Conservation (phyloP, 2,113 vertebrate species). For the Corythaeola cristata region DNA sequence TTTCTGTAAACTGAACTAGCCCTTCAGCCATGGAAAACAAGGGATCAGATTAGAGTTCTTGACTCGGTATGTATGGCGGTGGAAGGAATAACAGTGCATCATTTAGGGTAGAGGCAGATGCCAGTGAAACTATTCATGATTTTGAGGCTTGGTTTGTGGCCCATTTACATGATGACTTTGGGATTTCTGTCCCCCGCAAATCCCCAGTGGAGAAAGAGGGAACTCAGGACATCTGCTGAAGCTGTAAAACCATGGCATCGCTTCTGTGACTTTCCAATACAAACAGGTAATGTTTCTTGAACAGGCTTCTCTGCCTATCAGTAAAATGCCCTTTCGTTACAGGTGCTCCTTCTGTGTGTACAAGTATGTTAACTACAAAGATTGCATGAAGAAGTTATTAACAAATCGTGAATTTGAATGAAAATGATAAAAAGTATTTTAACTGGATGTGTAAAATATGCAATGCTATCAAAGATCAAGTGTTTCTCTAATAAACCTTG, state of each 20-base stretch:
- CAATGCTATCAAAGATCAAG: background rate
- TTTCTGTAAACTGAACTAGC: background rate
- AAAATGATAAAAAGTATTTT: background rate
- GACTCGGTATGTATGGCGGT: no score
- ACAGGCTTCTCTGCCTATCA: background rate
- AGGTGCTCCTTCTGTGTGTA: background rate
- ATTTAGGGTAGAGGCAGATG: background rate
- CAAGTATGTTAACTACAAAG: background rate
- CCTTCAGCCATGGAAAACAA: background rate
- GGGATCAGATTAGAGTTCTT: background rate
- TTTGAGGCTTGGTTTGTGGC: background rate
- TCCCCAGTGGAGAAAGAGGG: background rate
- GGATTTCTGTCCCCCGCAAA: background rate
- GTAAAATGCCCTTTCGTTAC: background rate
- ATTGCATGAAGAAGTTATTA: background rate
- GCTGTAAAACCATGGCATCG: background rate
- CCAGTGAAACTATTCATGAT: background rate
- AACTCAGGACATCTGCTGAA: background rate
- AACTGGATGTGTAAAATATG: background rate
- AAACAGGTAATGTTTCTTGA: background rate
- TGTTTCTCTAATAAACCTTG: background rate
- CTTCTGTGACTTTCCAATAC: background rate
- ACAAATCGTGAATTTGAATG: background rate
- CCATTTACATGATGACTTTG: background rate
- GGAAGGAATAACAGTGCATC: background rate